phyloP scores from a whole-genome alignment of 1,140 invertebrate genomes.

The Sesamia nonagrioides region DNA sequence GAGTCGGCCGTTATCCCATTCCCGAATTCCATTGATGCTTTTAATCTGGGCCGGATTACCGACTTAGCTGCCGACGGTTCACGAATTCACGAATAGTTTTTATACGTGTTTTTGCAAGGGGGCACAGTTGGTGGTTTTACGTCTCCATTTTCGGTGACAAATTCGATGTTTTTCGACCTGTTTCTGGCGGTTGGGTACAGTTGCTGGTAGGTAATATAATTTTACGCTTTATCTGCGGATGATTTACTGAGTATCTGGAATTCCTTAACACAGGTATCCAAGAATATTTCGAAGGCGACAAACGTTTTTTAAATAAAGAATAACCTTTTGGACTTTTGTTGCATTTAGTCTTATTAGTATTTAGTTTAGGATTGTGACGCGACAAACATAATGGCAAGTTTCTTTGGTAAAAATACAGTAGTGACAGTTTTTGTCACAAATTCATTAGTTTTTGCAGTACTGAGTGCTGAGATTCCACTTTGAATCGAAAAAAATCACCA shows the following conservation, averaged over 20 bases:
- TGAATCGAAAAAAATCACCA: too few species aligned
- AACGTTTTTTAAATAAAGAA: too few species aligned
- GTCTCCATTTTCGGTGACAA: neutral
- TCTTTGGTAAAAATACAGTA: neutral
- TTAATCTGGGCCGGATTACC: constrained; percentile 45
- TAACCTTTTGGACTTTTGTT: neutral
- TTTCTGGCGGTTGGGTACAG: neutral
- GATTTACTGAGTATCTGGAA: too few species aligned
- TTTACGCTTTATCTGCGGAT: too few species aligned
- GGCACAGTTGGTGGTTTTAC: neutral
- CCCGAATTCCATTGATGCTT: constrained; percentile 55
- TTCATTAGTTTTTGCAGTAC: neutral
- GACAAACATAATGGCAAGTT: neutral
- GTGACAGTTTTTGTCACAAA: neutral
- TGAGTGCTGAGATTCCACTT: neutral
- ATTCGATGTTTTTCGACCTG: neutral
- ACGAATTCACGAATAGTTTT: neutral
- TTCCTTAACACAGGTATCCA: too few species aligned
- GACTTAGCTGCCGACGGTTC: constrained; percentile 4
- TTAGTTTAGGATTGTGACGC: neutral
- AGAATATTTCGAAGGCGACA: too few species aligned
- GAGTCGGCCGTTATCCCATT: constrained; percentile 52
- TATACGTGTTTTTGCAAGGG: neutral
- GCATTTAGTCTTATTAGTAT: neutral
- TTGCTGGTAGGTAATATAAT: neutral